These are phyloP conservation scores for Petrolisthes cinctipes DNA, from an alignment of 2,888 invertebrate species.

Conservation along the genomic window DNA sequence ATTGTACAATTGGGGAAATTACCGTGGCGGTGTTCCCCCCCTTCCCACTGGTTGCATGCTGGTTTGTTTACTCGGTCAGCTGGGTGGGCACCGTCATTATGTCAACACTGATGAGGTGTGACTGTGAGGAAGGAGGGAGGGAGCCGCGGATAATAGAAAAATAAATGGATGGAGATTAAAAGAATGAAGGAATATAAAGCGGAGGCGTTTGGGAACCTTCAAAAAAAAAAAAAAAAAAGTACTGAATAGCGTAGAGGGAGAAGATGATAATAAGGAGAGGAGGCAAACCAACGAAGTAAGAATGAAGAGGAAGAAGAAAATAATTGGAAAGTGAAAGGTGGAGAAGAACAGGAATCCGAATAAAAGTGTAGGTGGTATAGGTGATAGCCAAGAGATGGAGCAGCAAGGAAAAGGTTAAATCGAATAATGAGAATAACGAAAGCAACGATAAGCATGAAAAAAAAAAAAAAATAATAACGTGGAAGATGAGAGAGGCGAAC, in stretches of 20 bases:
- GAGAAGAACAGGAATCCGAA: background rate
- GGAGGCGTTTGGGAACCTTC: too few relatives aligned
- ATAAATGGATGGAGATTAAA: background rate
- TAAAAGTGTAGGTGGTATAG: background rate
- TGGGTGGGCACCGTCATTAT: background rate
- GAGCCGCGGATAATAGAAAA: background rate
- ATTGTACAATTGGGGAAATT: too few relatives aligned
- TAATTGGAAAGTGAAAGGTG: background rate
- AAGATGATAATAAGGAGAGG: background rate
- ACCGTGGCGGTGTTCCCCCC: too few relatives aligned
- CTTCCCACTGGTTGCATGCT: background rate
- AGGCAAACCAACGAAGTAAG: background rate
- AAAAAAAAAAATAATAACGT: background rate
- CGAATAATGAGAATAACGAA: constrained; percentile 1
- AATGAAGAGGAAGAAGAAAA: background rate
- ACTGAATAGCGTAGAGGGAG: background rate
- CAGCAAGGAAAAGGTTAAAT: background rate
- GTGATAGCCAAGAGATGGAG: background rate
- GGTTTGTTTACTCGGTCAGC: background rate
- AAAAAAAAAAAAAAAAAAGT: background rate
- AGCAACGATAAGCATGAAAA: background rate
- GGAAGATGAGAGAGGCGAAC: background rate
- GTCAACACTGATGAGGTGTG: constrained; percentile 11
- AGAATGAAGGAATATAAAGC: background rate
- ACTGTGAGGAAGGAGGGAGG: background rate